Evolutionary conservation across 2,113 vertebrate species (phyloP), one percentile per base, ranked within the genome.

Genomic region (Pachycephala philippinensis): DNA sequence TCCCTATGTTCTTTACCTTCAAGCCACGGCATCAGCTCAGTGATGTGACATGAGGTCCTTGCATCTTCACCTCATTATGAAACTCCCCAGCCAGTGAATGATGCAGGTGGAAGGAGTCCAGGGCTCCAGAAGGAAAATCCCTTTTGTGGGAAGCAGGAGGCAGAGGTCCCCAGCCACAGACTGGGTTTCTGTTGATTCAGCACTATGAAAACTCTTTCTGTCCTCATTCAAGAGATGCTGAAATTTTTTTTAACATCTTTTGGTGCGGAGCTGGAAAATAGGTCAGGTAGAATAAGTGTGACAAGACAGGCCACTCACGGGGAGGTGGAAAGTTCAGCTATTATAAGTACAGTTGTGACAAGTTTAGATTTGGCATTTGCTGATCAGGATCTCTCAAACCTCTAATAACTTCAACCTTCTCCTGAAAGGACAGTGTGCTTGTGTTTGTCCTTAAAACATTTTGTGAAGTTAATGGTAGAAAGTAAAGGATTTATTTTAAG

Each of bases 321-420:
- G 81, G 75, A 96, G 94, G 95, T 96, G 84, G 95, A 92, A 96
- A 96, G 97, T 97, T 97, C 95, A 97, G 78, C 92, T 97, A 90
- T 95, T 95, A 42, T 93, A 92, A 93, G 96, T 76, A 87, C 56
- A 74, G 60, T 45, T 85, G 85, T 95, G 95, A 97, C 95, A 94
- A 96, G 80, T 95, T 94, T 94, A 94, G 90, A 81, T 90, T 87
- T 97, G 96, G 88, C 95, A 92, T 93, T 95, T 10, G 5, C 79
- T 86, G 72, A 79, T 75, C 50, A 33, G 39, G 60, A 76, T 66
- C 42, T 86, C 84, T 91, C 84, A 77, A 81, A 82, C 0, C 3
- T 39, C 42, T 75, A 76, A 85, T 83, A 96, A 83, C 82, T 87
- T 89, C 54, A 93, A 24, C 85, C 84, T 96, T 93, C 77, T 91